Conservation (phyloP, 2,113 vertebrate genomes). For the Corythaixoides concolor region DNA sequence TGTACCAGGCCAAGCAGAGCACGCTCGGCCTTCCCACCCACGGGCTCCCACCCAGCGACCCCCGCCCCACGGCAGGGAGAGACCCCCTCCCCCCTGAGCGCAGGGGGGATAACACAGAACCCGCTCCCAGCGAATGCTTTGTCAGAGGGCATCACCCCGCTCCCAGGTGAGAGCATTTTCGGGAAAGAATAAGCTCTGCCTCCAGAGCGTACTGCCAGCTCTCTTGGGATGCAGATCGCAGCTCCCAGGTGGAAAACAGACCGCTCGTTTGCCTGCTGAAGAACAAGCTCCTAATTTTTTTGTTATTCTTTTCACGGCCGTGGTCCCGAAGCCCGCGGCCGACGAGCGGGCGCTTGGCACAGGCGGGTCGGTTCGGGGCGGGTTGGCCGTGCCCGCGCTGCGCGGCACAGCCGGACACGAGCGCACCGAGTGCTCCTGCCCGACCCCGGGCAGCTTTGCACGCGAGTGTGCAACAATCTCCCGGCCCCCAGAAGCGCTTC, state of each 20-base stretch:
- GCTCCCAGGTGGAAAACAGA: neutral
- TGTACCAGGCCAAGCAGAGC: neutral
- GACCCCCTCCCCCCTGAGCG: neutral
- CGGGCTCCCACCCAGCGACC: neutral
- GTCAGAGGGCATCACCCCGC: neutral
- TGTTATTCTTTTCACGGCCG: neutral
- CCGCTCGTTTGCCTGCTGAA: neutral
- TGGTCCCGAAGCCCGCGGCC: neutral
- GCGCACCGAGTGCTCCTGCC: neutral
- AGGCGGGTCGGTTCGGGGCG: neutral
- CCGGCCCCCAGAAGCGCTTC: neutral
- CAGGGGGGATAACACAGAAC: neutral
- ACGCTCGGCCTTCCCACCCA: rapidly evolving
- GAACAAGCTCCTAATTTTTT: neutral
- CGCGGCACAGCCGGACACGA: neutral
- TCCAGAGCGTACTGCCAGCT: neutral
- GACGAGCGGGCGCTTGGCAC: neutral
- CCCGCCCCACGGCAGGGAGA: neutral
- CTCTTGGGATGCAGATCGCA: neutral
- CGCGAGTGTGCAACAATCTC: neutral
- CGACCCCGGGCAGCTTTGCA: neutral
- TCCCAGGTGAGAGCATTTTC: no score
- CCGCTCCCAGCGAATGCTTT: neutral
- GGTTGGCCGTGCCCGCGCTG: neutral
- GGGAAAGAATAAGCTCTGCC: rapidly evolving